Percentiles rank a stretch among this genome's conserved stretches.
These are phyloP conservation scores for Rhynchomys soricoides DNA, from an alignment of 2,113 vertebrate species.

Conservation along the genomic window DNA sequence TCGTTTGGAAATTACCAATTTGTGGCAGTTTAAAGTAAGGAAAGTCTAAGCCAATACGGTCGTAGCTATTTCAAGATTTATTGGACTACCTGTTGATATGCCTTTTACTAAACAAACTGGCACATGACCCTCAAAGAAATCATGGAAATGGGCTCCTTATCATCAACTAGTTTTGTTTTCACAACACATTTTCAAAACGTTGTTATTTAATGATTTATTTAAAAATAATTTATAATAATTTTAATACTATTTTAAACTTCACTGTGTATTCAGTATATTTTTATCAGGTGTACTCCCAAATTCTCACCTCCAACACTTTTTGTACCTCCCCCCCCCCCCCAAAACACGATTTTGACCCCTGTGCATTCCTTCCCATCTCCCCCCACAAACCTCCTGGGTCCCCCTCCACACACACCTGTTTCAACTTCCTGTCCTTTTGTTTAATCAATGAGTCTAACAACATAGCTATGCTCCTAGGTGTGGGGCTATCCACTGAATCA, in stretches of 20 bases:
- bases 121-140: background rate
- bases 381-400: no score
- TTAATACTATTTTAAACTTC: no score
- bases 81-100: background rate
- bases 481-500: background rate
- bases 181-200: background rate
- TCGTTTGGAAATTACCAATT: constrained; percentile 4
- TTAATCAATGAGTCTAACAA: background rate
- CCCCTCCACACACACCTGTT: background rate
- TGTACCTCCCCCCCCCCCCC: background rate
- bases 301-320: background rate
- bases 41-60: background rate
- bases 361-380: background rate
- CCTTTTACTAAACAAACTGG: constrained; percentile 21
- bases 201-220: background rate
- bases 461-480: background rate
- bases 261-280: background rate
- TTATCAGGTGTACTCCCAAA: background rate
- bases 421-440: background rate
- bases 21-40: constrained; percentile 57
- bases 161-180: background rate
- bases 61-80: background rate
- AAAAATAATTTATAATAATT: no score
- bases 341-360: background rate
- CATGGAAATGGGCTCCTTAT: background rate